Base-by-base conservation (phyloP, 2,797 vertebrate genomes). In the Labroides dimidiatus region DNA sequence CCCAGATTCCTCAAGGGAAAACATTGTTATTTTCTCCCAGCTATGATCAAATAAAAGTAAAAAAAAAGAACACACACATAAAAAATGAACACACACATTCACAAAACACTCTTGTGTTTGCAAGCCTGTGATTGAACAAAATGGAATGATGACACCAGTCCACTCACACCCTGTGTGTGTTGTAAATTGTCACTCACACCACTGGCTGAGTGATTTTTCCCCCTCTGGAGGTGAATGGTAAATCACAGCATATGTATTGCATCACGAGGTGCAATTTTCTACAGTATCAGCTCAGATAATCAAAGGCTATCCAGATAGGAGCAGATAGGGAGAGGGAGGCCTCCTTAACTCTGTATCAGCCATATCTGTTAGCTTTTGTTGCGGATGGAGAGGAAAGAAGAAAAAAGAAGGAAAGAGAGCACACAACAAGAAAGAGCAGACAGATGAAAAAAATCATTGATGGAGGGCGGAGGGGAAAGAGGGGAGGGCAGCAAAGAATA, bases 1-100 rank as follows among this genome's bases (percentile, higher is more conserved):
- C 74, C 79, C 78, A 64, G 77, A 72, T 86, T 88, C 76, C 86
- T 90, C 85, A 71, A 61, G 82, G 82, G 85, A 87, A 36, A 50
- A 69, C 74, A 89, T 86, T 88, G 86, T 91, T 89, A 87, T 89
- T 88, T 88, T 85, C 82, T 76, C 50, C 65, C 57, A 70, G 58
- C 50, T n/a, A 62, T 83, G 80, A 91, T 89, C 84, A 87, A 87
- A 88, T 90, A 87, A 89, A 33, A 88, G 68, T 70, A 57, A 69
- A 78, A 77, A 64, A 78, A 67, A 52, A 57, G 51, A 42, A 50
- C 62, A 61, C 61, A 42, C 79, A 57, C 30, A 33, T 8, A 9
- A n/a, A n/a, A n/a, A n/a, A n/a, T n/a, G n/a, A n/a, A 27, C 67
- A 52, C 70, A 69, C 56, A 64, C 59, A 70, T 59, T 57, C 62